These are phyloP conservation scores for Lichenostomus cassidix DNA, from an alignment of 2,113 vertebrate genomes.

Conservation along the genomic window DNA sequence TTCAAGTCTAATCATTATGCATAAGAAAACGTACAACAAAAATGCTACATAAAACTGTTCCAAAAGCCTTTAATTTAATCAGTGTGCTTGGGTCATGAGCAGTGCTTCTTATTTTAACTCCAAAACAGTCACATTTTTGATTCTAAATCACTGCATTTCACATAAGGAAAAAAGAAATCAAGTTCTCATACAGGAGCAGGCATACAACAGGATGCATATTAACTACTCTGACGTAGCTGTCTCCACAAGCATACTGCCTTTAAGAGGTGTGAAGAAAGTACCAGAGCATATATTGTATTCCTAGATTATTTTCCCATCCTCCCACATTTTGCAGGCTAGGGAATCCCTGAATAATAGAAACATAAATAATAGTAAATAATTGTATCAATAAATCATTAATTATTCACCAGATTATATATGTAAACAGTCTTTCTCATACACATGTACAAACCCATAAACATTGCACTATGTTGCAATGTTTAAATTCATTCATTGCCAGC, in stretches of 20 bases:
- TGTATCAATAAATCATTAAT: background rate
- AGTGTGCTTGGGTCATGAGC: background rate
- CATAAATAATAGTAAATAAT: slow-evolving; percentile 6
- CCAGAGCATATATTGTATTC: background rate
- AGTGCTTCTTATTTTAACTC: background rate
- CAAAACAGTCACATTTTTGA: background rate
- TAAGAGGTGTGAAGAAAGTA: background rate
- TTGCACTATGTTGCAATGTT: background rate
- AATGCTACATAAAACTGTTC: background rate
- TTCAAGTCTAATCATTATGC: background rate
- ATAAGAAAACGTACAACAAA: background rate
- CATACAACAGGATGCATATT: background rate
- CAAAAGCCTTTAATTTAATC: background rate
- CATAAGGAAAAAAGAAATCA: background rate
- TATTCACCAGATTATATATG: background rate
- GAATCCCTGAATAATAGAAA: background rate
- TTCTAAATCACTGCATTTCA: background rate
- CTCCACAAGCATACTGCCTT: background rate
- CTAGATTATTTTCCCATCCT: background rate
- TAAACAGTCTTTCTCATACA: background rate
- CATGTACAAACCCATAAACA: background rate
- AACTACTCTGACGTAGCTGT: background rate
- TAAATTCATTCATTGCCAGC: background rate
- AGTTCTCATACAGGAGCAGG: background rate
- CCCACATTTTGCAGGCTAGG: background rate